Evolutionary conservation across 2,797 vertebrate genomes (phyloP).

Genomic region (Pantherophis alleghaniensis): DNA sequence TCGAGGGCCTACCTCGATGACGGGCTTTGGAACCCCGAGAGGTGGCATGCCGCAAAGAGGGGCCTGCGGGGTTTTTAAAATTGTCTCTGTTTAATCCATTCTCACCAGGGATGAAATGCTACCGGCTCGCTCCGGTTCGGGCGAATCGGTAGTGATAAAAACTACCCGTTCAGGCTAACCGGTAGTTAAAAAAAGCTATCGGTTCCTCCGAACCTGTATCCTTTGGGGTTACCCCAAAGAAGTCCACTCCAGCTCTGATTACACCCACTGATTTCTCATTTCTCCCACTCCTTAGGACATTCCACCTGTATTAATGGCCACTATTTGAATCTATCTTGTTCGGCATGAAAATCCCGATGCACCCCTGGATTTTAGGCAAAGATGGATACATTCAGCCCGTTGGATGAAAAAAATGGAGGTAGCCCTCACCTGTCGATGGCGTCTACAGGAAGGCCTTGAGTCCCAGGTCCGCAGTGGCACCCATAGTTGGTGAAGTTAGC

Average conservation of each 20-base stretch:
- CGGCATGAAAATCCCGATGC: neutral
- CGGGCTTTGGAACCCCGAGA: too few species aligned
- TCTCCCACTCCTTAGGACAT: neutral
- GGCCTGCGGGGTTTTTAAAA: too few species aligned
- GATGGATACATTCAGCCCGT: neutral
- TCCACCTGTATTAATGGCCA: neutral
- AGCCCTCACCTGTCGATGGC: slow-evolving; percentile 39
- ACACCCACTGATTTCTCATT: neutral
- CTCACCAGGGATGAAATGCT: too few species aligned
- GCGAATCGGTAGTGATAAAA: too few species aligned
- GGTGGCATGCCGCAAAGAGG: too few species aligned
- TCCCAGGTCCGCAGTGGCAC: slow-evolving; percentile 50
- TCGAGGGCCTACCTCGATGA: too few species aligned
- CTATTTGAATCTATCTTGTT: neutral
- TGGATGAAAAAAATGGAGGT: neutral
- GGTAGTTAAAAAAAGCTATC: too few species aligned
- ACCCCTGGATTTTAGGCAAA: neutral
- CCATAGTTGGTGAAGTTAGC: slow-evolving; percentile 52
- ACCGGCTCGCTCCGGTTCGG: too few species aligned
- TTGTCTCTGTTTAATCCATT: too few species aligned
- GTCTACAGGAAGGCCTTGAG: slow-evolving; percentile 45
- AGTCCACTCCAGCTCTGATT: neutral
- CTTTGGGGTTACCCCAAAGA: neutral
- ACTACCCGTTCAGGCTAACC: too few species aligned
- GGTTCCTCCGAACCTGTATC: too few species aligned